Evolutionary conservation across 1,140 invertebrate species (phyloP), one percentile per base, ranked within the genome.

Genomic region (Chlorops oryzae): DNA sequence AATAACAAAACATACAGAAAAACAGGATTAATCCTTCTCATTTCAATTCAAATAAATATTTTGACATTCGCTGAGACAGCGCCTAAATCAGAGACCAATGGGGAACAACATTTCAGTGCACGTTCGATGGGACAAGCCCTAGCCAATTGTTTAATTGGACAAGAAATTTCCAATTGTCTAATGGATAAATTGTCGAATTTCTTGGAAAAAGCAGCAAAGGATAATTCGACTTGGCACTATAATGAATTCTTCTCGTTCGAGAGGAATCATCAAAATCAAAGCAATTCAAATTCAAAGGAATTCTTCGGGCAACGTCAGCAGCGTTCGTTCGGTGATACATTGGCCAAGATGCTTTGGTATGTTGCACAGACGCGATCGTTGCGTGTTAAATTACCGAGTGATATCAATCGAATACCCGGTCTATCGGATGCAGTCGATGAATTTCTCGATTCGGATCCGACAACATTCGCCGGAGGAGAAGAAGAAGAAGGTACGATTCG

Each of bases 211-310:
- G 79, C 78, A 2, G 71, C 78, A 5, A 62, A 70, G 28, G 78
- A 79, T 52, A 78, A 83, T 41, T 74, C 74, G 24, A 77, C 80
- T 15, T 79, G 81, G 59, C 69, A 70, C 15, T 61, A 81, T 28
- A 78, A 75, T 54, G 79, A 81, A 42, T 78, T 64, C 21, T 58
- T 82, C n/a, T 74, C 74, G 5, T 73, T 83, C 24, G 78, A 75
- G 3, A 75, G 59, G n/a, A n/a, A n/a, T n/a, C n/a, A n/a, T n/a
- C n/a, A n/a, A n/a, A n/a, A n/a, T n/a, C 43, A 46, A 5, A 46
- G 20, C n/a, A 28, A 22, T 27, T 24, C 7, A 23, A 20, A n/a
- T n/a, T n/a, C n/a, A n/a, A n/a, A n/a, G n/a, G n/a, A n/a, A n/a
- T n/a, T n/a, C n/a, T n/a, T n/a, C n/a, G n/a, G n/a, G n/a, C n/a